Conservation (phyloP, 2,113 vertebrate genomes). For the Anolis sagrei region DNA sequence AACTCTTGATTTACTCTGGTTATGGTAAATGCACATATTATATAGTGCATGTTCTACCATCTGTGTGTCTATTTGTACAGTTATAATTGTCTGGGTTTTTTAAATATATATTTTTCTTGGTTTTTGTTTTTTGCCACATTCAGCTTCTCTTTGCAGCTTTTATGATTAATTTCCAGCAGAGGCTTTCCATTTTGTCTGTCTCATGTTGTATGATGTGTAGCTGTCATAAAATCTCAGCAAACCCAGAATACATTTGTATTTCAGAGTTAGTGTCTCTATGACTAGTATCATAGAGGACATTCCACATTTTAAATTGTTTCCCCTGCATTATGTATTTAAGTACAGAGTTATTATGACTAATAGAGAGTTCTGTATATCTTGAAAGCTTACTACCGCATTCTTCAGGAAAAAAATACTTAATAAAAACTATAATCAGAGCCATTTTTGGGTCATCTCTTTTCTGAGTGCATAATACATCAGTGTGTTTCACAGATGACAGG, state of each 20-base stretch:
- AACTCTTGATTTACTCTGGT: background rate
- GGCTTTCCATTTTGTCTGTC: background rate
- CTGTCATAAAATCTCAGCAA: constrained; percentile 36
- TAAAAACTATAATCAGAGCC: constrained; percentile 20
- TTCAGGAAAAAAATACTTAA: constrained; percentile 2
- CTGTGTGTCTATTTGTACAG: background rate
- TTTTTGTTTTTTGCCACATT: background rate
- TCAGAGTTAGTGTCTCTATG: constrained; percentile 1
- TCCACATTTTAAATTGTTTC: constrained; percentile 38
- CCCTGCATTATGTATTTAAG: background rate
- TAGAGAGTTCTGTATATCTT: constrained; percentile 28
- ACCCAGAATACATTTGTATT: constrained; percentile 49
- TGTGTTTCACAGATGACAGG: constrained; percentile 35
- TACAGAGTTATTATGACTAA: background rate
- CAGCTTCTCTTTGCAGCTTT: constrained; percentile 39
- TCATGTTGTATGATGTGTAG: constrained; percentile 28
- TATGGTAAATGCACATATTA: background rate
- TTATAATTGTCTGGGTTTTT: background rate
- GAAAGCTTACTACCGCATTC: constrained; percentile 16
- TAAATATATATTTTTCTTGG: background rate
- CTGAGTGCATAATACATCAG: constrained; percentile 17
- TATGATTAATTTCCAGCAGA: constrained; percentile 22
- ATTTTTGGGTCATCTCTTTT: constrained; percentile 21
- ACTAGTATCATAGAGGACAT: constrained; percentile 44
- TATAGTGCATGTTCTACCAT: background rate